A percentile compares a stretch with the other conserved stretches of the same genome.
Evolutionary conservation across 1,140 invertebrate species (phyloP).

Genomic region (Drepana arcuata): DNA sequence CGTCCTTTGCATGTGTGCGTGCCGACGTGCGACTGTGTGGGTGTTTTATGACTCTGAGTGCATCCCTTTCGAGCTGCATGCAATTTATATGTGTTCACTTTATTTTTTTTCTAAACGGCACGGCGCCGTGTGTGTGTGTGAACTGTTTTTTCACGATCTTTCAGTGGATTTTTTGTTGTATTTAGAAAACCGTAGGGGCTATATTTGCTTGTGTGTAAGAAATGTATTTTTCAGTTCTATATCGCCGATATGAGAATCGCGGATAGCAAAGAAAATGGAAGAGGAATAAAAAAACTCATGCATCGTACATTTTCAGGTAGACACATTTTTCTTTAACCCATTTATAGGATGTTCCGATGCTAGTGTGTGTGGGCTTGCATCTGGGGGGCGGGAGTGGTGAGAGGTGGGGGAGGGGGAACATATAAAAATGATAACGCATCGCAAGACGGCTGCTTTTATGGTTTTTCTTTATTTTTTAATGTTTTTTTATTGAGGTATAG

Average conservation of each 20-base stretch:
- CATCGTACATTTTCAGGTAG: constrained; percentile 71
- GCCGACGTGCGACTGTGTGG: constrained; percentile 24
- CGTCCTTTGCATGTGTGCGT: constrained; percentile 26
- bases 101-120: constrained; percentile 66
- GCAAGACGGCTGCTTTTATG: constrained; percentile 71
- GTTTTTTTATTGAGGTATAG: constrained; percentile 64
- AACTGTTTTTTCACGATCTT: constrained; percentile 39
- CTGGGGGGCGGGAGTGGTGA: constrained; percentile 33
- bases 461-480: constrained; percentile 70
- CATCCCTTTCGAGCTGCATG: constrained; percentile 70
- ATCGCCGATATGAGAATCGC: constrained; percentile 71
- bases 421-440: constrained; percentile 72
- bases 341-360: constrained; percentile 54
- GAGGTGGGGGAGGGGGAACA: constrained; percentile 37
- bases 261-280: constrained; percentile 69
- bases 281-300: constrained; percentile 65
- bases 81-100: constrained; percentile 67
- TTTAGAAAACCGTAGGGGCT: constrained; percentile 4
- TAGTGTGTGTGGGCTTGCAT: constrained; percentile 52
- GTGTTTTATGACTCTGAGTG: constrained; percentile 71
- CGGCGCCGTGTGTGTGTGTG: constrained; percentile 51
- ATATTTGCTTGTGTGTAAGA: constrained; percentile 23
- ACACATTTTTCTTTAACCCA: constrained; percentile 72
- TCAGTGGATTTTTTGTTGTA: constrained; percentile 23
- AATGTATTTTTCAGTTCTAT: constrained; percentile 72